phyloP scores from a whole-genome alignment of 2,888 invertebrate genomes.

The Lepidonotus clava region DNA sequence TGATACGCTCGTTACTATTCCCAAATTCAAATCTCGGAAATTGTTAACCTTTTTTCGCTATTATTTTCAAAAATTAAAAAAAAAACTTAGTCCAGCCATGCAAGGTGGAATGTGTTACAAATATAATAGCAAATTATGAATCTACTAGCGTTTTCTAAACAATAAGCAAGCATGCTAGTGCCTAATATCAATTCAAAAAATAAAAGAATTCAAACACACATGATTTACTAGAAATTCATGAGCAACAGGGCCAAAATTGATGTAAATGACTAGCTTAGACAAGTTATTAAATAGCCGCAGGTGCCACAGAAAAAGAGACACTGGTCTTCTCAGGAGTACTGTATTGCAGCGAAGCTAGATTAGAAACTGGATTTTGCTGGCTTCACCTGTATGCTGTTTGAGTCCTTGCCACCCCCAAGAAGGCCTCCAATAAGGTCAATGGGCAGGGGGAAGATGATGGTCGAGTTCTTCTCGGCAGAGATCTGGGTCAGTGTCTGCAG shows the following conservation, averaged over 20 bases:
- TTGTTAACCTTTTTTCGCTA: too few relatives aligned
- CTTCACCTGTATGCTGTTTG: neutral
- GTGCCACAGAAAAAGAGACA: too few relatives aligned
- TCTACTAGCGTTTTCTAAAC: too few relatives aligned
- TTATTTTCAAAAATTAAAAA: too few relatives aligned
- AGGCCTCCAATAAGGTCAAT: constrained; percentile 82
- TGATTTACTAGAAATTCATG: neutral
- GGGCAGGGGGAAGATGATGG: constrained; percentile 96
- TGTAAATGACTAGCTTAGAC: too few relatives aligned
- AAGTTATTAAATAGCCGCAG: too few relatives aligned
- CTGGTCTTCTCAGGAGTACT: neutral
- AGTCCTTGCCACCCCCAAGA: neutral
- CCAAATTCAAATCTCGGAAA: too few relatives aligned
- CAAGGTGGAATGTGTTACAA: too few relatives aligned
- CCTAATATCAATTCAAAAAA: neutral
- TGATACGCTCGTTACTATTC: too few relatives aligned
- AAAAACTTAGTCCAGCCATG: too few relatives aligned
- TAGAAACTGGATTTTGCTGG: neutral
- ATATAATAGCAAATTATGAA: too few relatives aligned
- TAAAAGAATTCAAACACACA: neutral
- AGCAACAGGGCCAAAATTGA: neutral
- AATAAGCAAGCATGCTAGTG: too few relatives aligned
- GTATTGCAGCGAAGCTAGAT: neutral
- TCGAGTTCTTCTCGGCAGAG: constrained; percentile 98
- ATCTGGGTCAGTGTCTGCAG: constrained; percentile 96